These are phyloP conservation scores for Bolinopsis microptera DNA, from an alignment of 37 sponge, comb jelly and placozoan species.

Conservation along the genomic window DNA sequence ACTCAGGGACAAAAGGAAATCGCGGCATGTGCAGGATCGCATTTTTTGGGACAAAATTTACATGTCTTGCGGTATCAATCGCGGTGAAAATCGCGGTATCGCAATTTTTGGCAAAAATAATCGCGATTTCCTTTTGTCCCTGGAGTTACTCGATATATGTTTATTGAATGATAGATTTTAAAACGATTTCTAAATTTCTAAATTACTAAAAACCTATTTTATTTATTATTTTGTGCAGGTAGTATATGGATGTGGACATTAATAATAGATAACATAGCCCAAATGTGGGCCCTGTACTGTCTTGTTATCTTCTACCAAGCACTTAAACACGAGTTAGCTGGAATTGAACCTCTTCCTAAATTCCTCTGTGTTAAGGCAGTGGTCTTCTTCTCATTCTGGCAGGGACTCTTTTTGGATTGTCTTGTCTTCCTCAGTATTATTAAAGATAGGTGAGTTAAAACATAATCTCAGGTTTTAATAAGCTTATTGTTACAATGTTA, in stretches of 20 bases:
- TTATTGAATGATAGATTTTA: no score
- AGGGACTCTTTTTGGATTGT: slow-evolving; percentile 57
- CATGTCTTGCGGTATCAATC: no score
- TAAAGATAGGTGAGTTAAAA: slow-evolving; percentile 1
- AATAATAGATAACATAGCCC: slow-evolving; percentile 52
- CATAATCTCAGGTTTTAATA: neutral
- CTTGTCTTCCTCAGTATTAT: slow-evolving; percentile 20
- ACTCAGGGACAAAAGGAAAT: no score
- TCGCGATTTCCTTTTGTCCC: no score
- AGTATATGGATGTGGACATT: slow-evolving; percentile 64
- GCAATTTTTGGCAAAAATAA: no score
- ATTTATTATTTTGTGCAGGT: neutral
- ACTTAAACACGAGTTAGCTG: slow-evolving; percentile 73
- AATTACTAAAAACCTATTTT: neutral
- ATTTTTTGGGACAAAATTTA: no score
- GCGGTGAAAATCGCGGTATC: no score
- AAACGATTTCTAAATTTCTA: neutral
- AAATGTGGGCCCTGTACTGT: slow-evolving; percentile 76
- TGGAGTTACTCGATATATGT: no score
- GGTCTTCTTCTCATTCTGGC: slow-evolving; percentile 90
- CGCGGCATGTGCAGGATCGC: no score
- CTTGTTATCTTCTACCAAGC: slow-evolving; percentile 87
- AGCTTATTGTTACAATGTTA: neutral
- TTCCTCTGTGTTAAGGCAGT: slow-evolving; percentile 87
- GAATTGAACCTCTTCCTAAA: slow-evolving; percentile 83